Conservation (phyloP, 2,888 invertebrate species). For the Spodoptera picta region DNA sequence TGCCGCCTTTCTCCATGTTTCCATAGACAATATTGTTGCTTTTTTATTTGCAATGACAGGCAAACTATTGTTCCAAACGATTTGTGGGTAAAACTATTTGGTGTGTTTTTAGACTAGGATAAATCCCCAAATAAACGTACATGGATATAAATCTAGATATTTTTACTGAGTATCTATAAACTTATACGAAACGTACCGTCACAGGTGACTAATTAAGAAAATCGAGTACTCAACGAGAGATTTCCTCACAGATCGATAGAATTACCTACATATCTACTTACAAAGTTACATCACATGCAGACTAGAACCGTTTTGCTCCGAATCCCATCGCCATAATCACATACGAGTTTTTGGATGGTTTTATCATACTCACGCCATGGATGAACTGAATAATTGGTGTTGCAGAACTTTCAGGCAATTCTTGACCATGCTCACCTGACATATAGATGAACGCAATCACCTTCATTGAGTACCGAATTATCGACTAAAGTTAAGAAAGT, state of each 20-base stretch:
- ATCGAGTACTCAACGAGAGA: background rate
- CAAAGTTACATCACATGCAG: conserved; percentile 19
- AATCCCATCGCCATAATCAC: conserved; percentile 34
- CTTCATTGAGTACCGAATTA: too few relatives aligned
- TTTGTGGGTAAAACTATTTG: background rate
- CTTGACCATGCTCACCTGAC: too few relatives aligned
- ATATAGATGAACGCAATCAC: too few relatives aligned
- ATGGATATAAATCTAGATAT: too few relatives aligned
- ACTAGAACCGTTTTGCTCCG: conserved; percentile 44
- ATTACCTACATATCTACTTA: conserved; percentile 14
- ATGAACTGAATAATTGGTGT: conserved; percentile 8
- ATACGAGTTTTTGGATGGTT: conserved; percentile 16
- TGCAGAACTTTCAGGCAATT: background rate
- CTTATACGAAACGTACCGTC: background rate
- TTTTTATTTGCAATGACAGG: conserved; percentile 3
- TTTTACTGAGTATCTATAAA: background rate
- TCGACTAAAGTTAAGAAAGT: too few relatives aligned
- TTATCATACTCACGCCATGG: conserved; percentile 13
- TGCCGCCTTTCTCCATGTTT: conserved; percentile 43
- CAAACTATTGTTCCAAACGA: background rate
- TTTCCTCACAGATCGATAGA: conserved; percentile 40
- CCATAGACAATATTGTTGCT: conserved; percentile 28
- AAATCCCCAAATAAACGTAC: too few relatives aligned
- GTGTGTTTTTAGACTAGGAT: too few relatives aligned
- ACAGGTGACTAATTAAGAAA: conserved; percentile 11